phyloP scores from a whole-genome alignment of 2,113 vertebrate species.

The Bungarus multicinctus region DNA sequence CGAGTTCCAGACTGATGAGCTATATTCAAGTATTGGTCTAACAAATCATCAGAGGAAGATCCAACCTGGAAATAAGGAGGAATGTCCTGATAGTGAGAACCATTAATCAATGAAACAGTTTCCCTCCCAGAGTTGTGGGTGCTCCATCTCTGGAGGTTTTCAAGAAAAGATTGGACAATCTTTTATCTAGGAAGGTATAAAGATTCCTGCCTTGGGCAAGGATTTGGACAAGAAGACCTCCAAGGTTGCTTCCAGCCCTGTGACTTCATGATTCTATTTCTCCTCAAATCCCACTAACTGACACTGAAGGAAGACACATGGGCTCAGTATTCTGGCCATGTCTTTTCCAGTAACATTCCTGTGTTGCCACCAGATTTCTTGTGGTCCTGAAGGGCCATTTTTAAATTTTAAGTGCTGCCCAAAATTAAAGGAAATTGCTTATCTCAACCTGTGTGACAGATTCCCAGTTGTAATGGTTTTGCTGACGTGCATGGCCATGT shows the following conservation, averaged over 20 bases:
- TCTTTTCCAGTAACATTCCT: background rate
- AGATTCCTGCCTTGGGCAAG: background rate
- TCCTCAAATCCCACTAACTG: background rate
- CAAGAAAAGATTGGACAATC: background rate
- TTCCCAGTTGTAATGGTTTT: conserved; percentile 12
- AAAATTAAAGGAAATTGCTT: background rate
- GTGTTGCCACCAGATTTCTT: background rate
- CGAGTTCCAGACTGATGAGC: too few relatives aligned
- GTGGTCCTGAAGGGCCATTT: background rate
- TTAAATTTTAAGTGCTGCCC: background rate
- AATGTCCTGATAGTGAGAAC: background rate
- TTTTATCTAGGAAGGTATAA: background rate
- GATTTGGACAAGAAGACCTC: background rate
- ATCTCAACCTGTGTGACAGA: background rate
- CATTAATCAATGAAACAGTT: background rate
- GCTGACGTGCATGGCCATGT: conserved; percentile 60
- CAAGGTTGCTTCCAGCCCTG: background rate
- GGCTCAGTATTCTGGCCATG: background rate
- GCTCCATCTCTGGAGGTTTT: background rate
- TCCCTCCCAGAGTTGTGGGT: background rate
- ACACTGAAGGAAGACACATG: background rate
- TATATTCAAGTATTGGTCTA: too few relatives aligned
- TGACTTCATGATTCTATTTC: background rate
- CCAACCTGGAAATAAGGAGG: background rate
- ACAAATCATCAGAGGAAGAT: background rate